Percentiles rank a stretch among this genome's conserved stretches.
Evolutionary conservation across 2,888 invertebrate species (phyloP).

Genomic region (Acleris holmiana): DNA sequence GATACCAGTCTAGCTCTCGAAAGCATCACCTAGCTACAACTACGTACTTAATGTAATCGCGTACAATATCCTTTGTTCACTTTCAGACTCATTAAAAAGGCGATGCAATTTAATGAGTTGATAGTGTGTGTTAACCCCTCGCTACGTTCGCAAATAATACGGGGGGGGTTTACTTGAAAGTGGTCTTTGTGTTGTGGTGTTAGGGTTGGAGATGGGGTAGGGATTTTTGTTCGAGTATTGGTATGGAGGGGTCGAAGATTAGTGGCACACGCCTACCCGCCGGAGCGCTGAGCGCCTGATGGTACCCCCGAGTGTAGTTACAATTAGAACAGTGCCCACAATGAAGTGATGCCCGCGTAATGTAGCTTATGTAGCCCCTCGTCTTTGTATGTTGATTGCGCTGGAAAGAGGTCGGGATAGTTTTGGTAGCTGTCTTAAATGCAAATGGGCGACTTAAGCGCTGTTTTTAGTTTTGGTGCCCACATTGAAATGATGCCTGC

Average conservation of each 20-base stretch:
- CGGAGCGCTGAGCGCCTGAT: slow-evolving; percentile 83
- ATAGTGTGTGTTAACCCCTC: slow-evolving; percentile 84
- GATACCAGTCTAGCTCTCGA: slow-evolving; percentile 46
- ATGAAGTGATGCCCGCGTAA: slow-evolving; percentile 83
- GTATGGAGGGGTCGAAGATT: slow-evolving; percentile 84
- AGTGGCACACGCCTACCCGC: slow-evolving; percentile 82
- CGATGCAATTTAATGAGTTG: slow-evolving; percentile 85
- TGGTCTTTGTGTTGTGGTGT: slow-evolving; percentile 49
- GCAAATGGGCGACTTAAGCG: slow-evolving; percentile 25
- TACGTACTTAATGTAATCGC: slow-evolving; percentile 83
- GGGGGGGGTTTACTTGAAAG: slow-evolving; percentile 43
- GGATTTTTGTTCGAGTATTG: slow-evolving; percentile 59
- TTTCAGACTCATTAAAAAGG: slow-evolving; percentile 85
- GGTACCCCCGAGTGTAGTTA: slow-evolving; percentile 83
- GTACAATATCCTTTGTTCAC: slow-evolving; percentile 84
- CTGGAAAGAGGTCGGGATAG: slow-evolving; percentile 64
- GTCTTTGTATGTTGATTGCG: slow-evolving; percentile 84
- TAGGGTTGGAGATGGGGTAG: slow-evolving; percentile 55
- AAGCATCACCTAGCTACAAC: slow-evolving; percentile 74
- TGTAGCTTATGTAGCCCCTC: slow-evolving; percentile 64
- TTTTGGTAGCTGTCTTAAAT: slow-evolving; percentile 43
- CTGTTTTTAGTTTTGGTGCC: slow-evolving; percentile 8
- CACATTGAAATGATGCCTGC: too few species aligned
- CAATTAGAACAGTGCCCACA: slow-evolving; percentile 84
- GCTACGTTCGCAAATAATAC: slow-evolving; percentile 79